Base-by-base conservation (phyloP, 2,888 invertebrate genomes). In the Agrochola lota region DNA sequence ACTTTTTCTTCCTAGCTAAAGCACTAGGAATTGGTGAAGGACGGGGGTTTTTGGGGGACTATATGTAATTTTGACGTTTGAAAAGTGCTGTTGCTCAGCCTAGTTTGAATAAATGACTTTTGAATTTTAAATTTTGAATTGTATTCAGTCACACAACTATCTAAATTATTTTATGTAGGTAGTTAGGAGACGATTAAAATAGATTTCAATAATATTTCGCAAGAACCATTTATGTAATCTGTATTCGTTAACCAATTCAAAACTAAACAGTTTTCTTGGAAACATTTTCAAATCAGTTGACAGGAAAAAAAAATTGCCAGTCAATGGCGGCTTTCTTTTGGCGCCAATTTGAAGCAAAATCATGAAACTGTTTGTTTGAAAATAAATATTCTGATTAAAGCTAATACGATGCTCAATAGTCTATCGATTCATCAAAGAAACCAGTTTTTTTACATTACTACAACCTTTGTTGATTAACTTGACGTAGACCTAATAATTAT, bases 271-370 rank as follows among this genome's bases (percentile, higher is more conserved):
- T 55, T 64, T 76, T 60, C 60, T 74, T 71, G 46, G 68, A 68
- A 71, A 62, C 0, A 20, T 23, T 20, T 20, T 52, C 23, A 26
- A 75, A 46, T 15, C 8, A 0, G 0, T 12, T 30, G 15, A 49
- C 11, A 52, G 9, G 9, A 62, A 63, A 35, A 35, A 35, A 74
- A 57, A 76, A 46, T 76, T 76, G 63, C 35, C 55, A 55, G 35
- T 52, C 60, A 52, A 40, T 74, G 52, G 9, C 49, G 30, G 52
- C 23, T 17, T 35, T 71, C 15, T 72, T 82, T 78, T 78, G 75
- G 78, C 83, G 78, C 75, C 74, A 83, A 64, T 46, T 64, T 55
- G 3, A 49, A 52, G 5, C 30, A 71, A 59, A 64, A 40, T 26
- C 35, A 57, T 66, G 20, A 15, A 30, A 23, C 8, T 12, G 20